Conservation (phyloP, 2,888 invertebrate genomes). For the Deroplatys truncata region DNA sequence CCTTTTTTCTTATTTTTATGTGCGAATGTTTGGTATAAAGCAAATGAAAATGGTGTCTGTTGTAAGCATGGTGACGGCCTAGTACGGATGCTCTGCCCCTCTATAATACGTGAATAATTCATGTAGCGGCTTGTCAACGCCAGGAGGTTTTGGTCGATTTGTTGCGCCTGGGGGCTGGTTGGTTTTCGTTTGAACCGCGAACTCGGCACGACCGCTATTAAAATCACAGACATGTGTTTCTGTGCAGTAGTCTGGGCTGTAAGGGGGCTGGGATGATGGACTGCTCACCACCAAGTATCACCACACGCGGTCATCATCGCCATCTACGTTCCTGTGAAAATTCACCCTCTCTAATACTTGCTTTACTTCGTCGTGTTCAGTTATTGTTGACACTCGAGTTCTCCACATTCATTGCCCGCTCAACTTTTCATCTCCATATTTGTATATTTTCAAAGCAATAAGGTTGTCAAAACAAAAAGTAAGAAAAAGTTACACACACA, state of each 20-base stretch:
- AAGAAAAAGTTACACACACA: too few species aligned
- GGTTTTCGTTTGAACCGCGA: not conserved
- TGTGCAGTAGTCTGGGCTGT: conserved; percentile 25
- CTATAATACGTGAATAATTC: conserved; percentile 31
- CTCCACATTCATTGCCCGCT: too few species aligned
- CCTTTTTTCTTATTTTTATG: too few species aligned
- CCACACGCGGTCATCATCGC: not conserved
- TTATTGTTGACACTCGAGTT: too few species aligned
- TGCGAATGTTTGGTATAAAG: not conserved
- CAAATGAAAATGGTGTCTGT: not conserved
- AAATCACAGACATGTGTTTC: conserved; percentile 32
- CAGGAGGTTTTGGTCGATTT: conserved; percentile 33
- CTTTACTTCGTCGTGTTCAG: too few species aligned
- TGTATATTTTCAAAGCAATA: too few species aligned
- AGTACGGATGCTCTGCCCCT: not conserved
- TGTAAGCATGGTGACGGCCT: not conserved
- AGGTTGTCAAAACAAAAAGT: too few species aligned
- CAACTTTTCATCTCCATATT: too few species aligned
- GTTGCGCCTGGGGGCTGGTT: conserved; percentile 21
- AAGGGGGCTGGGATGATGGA: not conserved
- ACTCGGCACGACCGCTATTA: conserved; percentile 18
- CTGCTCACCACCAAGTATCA: conserved; percentile 14
- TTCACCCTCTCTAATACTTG: not conserved
- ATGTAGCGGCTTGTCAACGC: conserved; percentile 29
- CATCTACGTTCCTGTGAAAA: not conserved